Base-by-base conservation (phyloP, 2,797 vertebrate genomes). In the Benthosema pterotum region DNA sequence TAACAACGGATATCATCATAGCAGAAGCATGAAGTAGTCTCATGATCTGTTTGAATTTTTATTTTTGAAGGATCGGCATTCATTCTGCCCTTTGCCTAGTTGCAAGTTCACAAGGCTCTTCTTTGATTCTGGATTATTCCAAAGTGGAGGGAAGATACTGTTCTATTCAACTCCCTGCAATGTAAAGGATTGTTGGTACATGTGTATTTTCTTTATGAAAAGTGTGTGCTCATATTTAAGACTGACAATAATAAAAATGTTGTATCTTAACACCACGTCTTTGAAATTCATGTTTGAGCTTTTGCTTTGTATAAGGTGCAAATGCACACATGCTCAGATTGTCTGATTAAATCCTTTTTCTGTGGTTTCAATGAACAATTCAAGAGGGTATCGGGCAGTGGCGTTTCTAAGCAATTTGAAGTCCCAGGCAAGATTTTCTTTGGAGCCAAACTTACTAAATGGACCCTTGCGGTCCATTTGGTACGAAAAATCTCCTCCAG, bases 221-320 rank as follows among this genome's bases (percentile, higher is more conserved):
- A 87, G 79, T 90, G 87, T 92, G 89, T 92, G 91, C 86, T 90
- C 89, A 91, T 93, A 92, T 92, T 92, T 92, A 93, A 93, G 89
- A 91, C 89, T 91, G 89, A 92, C 87, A 91, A 90, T 88, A 93
- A 93, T 91, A 93, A 93, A n/a, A 93, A 91, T 87, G 88, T 90
- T 91, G 87, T 89, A 89, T 88, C 87, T 89, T 91, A 89, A 80
- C 9, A 60, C 48, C 14, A 15, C 60, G 60, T 72, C 69, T 59
- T 59, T 53, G 16, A 4, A 8, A 38, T 71, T 52, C 57, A 61
- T 55, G 61, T 65, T 60, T 38, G 15, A 55, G 7, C 16, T 3
- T 69, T 48, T 51, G 15, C 50, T 3, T 0, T 51, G 1, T 13
- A 38, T 2, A 9, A 11, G 5, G 8, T 32, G 28, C 28, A 32